Base-by-base conservation (phyloP, 2,797 vertebrate species). In the Eulemur albifrons region DNA sequence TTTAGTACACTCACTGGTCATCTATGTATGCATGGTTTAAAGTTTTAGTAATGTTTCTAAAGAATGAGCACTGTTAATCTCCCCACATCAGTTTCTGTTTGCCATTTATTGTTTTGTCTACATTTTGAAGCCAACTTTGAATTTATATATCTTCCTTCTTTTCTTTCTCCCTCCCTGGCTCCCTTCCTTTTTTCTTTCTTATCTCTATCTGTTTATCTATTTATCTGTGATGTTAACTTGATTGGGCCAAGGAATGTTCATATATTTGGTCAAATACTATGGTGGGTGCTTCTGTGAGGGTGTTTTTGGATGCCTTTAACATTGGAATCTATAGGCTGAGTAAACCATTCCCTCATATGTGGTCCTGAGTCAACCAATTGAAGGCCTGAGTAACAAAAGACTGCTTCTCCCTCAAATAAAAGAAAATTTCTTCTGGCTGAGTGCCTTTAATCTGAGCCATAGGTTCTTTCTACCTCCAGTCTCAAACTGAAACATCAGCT, bases 11-110 rank as follows among this genome's bases (percentile, higher is more conserved):
- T 86, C 21, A 87, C 1, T 7, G 73, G 23, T 95, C 11, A 61
- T 38, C 40, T 89, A 45, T 65, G 35, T 87, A 40, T 80, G 32
- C 11, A 67, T 25, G 4, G 25, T 88, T 84, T 89, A 57, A 94
- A 80, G 9, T 94, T 89, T 84, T 84, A 14, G 54, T 69, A 50
- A 35, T 59, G 0, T 59, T 85, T 85, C 67, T 89, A 87, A 79
- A 50, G 20, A 96, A 90, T 48, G 9, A 48, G 4, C 4, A 83
- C 52, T 79, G 5, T 25, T 70, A 69, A 63, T 85, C 40, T 93
- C 23, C 67, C 5, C 18, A 75, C 1, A 14, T 14, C 3, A 48
- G 52, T 76, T 86, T 93, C 61, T 80, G 0, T 75, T 88, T 83
- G 17, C 50, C 38, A 21, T 5, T 40, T 38, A 85, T 80, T 61